A percentile compares a stretch with the other conserved stretches of the same genome.
Evolutionary conservation across 1,140 invertebrate species (phyloP).

Genomic region (Wasmannia auropunctata): DNA sequence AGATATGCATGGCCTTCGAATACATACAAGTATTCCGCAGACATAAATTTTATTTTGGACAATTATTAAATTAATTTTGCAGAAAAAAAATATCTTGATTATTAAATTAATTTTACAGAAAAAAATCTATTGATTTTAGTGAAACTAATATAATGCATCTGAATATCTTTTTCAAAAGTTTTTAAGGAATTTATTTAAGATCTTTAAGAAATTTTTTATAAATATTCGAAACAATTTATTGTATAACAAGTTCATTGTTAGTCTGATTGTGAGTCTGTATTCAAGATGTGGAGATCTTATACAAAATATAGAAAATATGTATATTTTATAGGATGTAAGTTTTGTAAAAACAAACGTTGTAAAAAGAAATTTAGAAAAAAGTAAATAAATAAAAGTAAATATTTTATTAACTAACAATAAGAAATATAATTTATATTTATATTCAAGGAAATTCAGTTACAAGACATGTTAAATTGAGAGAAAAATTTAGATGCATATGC

Average conservation of each 20-base stretch:
- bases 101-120: background rate
- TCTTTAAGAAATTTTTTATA: background rate
- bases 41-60: conserved; percentile 52
- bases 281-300: background rate
- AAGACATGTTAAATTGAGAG: no score
- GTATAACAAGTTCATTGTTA: background rate
- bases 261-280: background rate
- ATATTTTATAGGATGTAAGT: conserved; percentile 11
- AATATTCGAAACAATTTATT: background rate
- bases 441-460: no score
- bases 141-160: background rate
- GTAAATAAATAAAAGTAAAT: no score
- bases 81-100: background rate
- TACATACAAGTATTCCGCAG: conserved; percentile 87
- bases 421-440: no score
- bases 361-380: background rate
- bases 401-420: no score
- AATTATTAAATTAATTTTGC: background rate
- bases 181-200: background rate
- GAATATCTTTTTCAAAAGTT: background rate
- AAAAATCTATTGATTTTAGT: background rate
- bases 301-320: background rate
- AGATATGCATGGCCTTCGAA: conserved; percentile 93
- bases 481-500: no score
- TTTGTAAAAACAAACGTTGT: background rate